Percentiles rank a stretch among this genome's conserved stretches.
Evolutionary conservation across 1,140 invertebrate genomes (phyloP).

Genomic region (Heliconius congener): DNA sequence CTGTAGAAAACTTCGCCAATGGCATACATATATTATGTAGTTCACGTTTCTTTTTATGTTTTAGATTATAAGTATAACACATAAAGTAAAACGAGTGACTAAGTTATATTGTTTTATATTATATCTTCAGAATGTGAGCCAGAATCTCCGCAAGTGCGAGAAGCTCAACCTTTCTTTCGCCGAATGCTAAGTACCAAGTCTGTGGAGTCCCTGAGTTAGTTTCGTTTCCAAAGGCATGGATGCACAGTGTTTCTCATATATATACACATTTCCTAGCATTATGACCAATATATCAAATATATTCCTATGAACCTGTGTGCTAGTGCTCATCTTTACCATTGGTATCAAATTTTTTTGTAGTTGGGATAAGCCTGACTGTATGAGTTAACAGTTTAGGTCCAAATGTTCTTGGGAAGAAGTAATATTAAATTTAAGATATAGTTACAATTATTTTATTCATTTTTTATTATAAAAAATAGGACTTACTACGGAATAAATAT

Average conservation of each 20-base stretch:
- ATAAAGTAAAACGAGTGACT: background rate
- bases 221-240: conserved; percentile 1
- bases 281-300: background rate
- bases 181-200: conserved; percentile 76
- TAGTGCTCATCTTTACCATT: background rate
- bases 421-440: too few relatives aligned
- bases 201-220: conserved; percentile 70
- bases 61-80: background rate
- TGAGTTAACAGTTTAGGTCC: too few relatives aligned
- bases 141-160: conserved; percentile 44
- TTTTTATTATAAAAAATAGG: too few relatives aligned
- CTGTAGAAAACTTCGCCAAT: too few relatives aligned
- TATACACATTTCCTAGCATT: background rate
- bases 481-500: too few relatives aligned
- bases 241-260: background rate
- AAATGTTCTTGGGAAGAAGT: too few relatives aligned
- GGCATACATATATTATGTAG: too few relatives aligned
- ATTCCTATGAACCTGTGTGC: background rate
- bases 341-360: background rate
- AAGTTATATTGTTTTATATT: conserved; percentile 15
- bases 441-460: too few relatives aligned
- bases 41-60: background rate
- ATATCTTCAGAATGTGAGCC: conserved; percentile 49
- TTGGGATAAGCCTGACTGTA: background rate
- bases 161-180: conserved; percentile 53